These are phyloP conservation scores for Ellobius talpinus DNA, from an alignment of 2,113 vertebrate genomes.

Conservation along the genomic window DNA sequence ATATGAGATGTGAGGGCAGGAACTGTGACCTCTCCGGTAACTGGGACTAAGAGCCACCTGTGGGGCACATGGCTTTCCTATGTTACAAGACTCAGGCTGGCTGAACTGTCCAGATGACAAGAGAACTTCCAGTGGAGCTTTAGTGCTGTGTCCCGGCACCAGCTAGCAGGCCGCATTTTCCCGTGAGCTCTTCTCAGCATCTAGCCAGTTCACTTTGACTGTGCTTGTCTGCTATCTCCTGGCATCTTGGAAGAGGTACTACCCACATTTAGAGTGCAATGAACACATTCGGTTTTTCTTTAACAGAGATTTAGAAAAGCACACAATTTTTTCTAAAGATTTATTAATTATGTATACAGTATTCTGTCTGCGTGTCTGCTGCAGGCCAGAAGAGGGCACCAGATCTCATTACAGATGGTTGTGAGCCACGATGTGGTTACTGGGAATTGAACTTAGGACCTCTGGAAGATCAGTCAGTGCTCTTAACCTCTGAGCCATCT, in stretches of 20 bases:
- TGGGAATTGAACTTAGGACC: too few species aligned
- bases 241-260: neutral
- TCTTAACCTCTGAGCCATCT: too few species aligned
- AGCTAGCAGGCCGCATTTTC: neutral
- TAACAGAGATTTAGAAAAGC: neutral
- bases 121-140: neutral
- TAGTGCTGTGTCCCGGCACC: neutral
- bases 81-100: neutral
- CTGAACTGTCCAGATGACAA: neutral
- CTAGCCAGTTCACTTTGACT: neutral
- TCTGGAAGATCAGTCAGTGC: too few species aligned
- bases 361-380: too few species aligned
- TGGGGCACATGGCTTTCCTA: neutral
- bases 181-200: neutral
- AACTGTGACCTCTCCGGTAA: neutral
- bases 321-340: neutral
- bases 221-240: neutral
- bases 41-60: neutral
- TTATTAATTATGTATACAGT: too few species aligned
- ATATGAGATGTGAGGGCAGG: neutral
- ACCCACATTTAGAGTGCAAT: slow-evolving; percentile 18
- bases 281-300: neutral
- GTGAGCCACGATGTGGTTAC: too few species aligned
- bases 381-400: too few species aligned
- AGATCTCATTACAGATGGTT: too few species aligned